Conservation (phyloP, 1,140 invertebrate genomes). For the Heliothis virescens region DNA sequence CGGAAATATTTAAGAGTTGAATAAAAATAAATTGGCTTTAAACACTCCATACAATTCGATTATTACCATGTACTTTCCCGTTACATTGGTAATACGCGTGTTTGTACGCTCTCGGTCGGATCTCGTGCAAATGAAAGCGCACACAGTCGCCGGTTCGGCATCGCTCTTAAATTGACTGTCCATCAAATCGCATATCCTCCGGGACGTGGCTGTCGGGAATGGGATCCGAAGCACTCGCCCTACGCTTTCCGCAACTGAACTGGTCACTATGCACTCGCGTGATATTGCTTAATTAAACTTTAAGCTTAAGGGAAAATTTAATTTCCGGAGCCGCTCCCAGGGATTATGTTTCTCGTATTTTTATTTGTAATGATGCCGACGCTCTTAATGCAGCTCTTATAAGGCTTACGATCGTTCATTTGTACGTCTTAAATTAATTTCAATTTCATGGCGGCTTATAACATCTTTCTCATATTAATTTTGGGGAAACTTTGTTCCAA, state of each 20-base stretch:
- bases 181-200: conserved; percentile 59
- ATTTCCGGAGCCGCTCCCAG: conserved; percentile 69
- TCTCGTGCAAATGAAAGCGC: conserved; percentile 57
- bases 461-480: conserved; percentile 21
- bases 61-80: not conserved
- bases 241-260: conserved; percentile 41
- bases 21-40: conserved; percentile 4
- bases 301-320: conserved; percentile 77
- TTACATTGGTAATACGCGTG: conserved; percentile 9
- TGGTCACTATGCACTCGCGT: conserved; percentile 63
- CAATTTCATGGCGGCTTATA: conserved; percentile 20
- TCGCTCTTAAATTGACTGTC: conserved; percentile 65
- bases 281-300: conserved; percentile 76
- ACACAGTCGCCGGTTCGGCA: conserved; percentile 50
- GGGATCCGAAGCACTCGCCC: conserved; percentile 45
- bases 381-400: conserved; percentile 53
- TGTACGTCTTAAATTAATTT: conserved; percentile 39
- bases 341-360: conserved; percentile 68
- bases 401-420: conserved; percentile 38
- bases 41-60: not conserved
- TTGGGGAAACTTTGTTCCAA: conserved; percentile 9
- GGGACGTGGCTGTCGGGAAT: conserved; percentile 21
- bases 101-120: conserved; percentile 7
- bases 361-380: conserved; percentile 58
- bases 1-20: not conserved